phyloP scores from a whole-genome alignment of 2,797 vertebrate species.

The Esox masquinongy region DNA sequence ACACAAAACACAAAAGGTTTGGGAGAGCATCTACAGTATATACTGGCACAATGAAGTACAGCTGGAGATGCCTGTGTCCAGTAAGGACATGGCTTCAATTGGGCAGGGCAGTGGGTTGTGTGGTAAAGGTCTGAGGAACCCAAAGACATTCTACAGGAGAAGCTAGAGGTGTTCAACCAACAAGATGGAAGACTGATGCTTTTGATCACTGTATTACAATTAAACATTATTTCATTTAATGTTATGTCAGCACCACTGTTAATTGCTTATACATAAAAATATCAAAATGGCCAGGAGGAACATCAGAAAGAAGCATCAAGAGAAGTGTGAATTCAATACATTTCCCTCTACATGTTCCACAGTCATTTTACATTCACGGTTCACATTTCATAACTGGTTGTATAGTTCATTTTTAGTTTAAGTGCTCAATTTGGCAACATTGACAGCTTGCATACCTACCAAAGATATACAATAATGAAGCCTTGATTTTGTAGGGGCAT shows the following conservation, averaged over 20 bases:
- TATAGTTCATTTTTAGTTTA: conserved; percentile 12
- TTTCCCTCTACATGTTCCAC: not conserved
- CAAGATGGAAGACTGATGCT: not conserved
- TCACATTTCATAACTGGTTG: not conserved
- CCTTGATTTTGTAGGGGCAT: conserved; percentile 3
- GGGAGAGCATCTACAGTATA: conserved; percentile 36
- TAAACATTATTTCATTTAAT: not conserved
- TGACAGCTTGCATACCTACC: conserved; percentile 2
- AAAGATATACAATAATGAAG: not conserved
- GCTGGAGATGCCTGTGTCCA: not conserved
- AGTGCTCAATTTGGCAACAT: conserved; percentile 35
- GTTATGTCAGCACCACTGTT: not conserved
- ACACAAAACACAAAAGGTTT: conserved; percentile 54
- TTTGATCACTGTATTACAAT: not conserved
- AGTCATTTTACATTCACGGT: not conserved
- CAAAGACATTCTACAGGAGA: not conserved
- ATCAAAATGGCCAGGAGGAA: not conserved
- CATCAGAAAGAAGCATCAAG: not conserved
- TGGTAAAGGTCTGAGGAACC: not conserved
- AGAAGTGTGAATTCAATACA: not conserved
- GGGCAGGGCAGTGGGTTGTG: not conserved
- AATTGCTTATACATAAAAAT: not conserved
- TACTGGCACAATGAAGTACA: conserved; percentile 42
- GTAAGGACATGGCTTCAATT: conserved; percentile 3
- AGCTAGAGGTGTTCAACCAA: not conserved